Base-by-base conservation (phyloP, 2,797 vertebrate genomes). In the Emys orbicularis region DNA sequence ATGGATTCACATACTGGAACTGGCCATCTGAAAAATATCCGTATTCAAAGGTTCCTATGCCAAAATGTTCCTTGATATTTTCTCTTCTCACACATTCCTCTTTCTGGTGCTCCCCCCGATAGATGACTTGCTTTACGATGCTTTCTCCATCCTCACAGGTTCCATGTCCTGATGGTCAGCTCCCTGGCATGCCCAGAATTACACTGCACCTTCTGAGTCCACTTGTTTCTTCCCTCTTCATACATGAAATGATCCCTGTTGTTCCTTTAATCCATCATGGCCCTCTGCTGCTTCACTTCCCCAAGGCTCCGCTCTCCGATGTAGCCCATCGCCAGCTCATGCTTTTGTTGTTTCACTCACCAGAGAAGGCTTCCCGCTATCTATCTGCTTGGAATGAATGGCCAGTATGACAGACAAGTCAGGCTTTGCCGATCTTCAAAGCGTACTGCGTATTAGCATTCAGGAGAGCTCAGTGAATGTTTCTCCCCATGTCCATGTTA, bases 161-260 rank as follows among this genome's bases (percentile, higher is more conserved):
- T 25, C 68, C 41, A 44, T 44, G 9, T 74, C 72, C 8, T 41
- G 37, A 76, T 76, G 37, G 44, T 27, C 72, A 47, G 41, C 41
- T 44, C 72, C 41, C 13, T 44, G 72, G n/a, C 41, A 47, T 76
- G 72, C 72, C 72, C 72, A 41, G 21, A 76, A 15, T 29, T 87
- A n/a, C 7, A 41, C 21, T 9, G 16, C 56, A 4, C 7, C 5
- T 81, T 16, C 27, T 11, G 0, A 0, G 65, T 76, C 76, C 25
- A 25, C 5, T 0, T 3, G 2, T 5, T 44, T 27, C 15, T 41
- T 81, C 25, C 31, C 4, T 31, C 11, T 54, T 81, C 52, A 13
- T 31, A 59, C 23, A 2, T 68, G 31, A 9, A 27, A 59, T 54
- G 52, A 37, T 9, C 8, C 1, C 25, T 49, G 3, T 57, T 34